Evolutionary conservation across 2,797 vertebrate species (phyloP), one percentile per base, ranked within the genome.

Genomic region (Galaxias olidus): DNA sequence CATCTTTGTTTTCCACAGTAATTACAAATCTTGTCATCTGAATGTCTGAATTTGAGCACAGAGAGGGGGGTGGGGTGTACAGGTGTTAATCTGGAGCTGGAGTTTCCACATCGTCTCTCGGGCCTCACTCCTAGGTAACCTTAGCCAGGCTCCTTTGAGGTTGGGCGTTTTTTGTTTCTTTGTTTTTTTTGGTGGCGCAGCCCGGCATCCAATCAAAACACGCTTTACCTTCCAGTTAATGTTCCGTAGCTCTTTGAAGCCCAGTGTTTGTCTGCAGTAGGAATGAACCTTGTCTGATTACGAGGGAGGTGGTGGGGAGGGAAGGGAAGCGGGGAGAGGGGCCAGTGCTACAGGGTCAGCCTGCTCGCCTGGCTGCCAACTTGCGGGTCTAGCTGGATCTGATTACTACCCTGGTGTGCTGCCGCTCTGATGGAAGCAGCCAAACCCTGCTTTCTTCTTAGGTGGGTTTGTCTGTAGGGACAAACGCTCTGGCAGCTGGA

Each of bases 231-330:
- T 87, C 85, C 84, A 80, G 73, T 80, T 88, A 89, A 90, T 89
- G 84, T 77, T 61, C 75, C 71, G 41, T 69, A 66, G 62, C 76
- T 62, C 87, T 89, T 88, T 89, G 86, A 87, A 88, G 86, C 74
- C 79, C 68, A 40, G 66, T 79, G 77, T 84, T 82, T 85, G 84
- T 78, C 73, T 84, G 65, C 78, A 79, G 72, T 81, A 71, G 73
- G 83, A 30, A 30, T 30, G 30, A 80, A 81, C 86, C 84, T 87
- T 87, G 91, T 93, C 89, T 90, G 85, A 90, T 91, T 88, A 87
- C 84, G 47, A 69, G 30, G 30, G 30, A 30, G 30, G 12, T 66
- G 84, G 47, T 45, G 46, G 42, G 60, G 30, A n/a, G 64, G 48
- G 66, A n/a, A 18, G 20, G 60, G 10, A 49, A 82, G 84, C 80